Percentiles rank a stretch among this genome's conserved stretches.
These are phyloP conservation scores for Pseudobourletiella spinata DNA, from an alignment of 1,140 invertebrate species.

Conservation along the genomic window DNA sequence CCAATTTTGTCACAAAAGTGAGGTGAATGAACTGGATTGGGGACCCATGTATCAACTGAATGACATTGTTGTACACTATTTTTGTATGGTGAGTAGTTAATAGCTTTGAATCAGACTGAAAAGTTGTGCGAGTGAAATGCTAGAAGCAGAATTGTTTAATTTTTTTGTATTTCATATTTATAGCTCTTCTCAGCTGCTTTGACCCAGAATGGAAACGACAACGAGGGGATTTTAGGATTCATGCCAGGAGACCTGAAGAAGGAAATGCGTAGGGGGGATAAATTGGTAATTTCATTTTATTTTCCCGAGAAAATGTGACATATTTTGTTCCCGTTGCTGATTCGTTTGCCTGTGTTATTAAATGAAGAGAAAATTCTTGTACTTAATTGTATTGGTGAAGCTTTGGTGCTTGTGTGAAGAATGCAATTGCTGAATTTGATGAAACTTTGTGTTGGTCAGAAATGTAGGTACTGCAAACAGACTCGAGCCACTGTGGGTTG, in stretches of 20 bases:
- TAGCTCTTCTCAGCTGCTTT: slow-evolving; percentile 52
- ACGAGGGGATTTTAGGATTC: slow-evolving; percentile 55
- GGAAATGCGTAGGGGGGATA: slow-evolving; percentile 48
- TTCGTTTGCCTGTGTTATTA: no score
- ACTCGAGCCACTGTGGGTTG: slow-evolving; percentile 53
- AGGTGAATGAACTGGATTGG: slow-evolving; percentile 29
- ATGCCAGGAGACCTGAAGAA: slow-evolving; percentile 49
- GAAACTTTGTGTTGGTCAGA: slow-evolving; percentile 42
- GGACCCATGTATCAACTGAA: slow-evolving; percentile 21
- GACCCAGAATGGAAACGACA: slow-evolving; percentile 50
- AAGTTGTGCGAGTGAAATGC: no score
- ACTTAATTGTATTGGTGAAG: neutral
- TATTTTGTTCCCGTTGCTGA: neutral
- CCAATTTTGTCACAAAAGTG: slow-evolving; percentile 14
- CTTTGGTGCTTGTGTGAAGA: neutral
- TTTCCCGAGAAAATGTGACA: neutral
- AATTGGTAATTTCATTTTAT: slow-evolving; percentile 42
- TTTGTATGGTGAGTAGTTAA: slow-evolving; percentile 35
- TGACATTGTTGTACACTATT: slow-evolving; percentile 26
- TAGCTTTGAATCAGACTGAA: no score
- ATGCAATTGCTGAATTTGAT: neutral
- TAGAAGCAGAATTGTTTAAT: no score
- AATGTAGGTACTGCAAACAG: slow-evolving; percentile 51
- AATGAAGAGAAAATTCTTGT: no score
- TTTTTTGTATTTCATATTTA: neutral